Base-by-base conservation (phyloP, 2,888 invertebrate species). In the Meghimatium bilineatum region DNA sequence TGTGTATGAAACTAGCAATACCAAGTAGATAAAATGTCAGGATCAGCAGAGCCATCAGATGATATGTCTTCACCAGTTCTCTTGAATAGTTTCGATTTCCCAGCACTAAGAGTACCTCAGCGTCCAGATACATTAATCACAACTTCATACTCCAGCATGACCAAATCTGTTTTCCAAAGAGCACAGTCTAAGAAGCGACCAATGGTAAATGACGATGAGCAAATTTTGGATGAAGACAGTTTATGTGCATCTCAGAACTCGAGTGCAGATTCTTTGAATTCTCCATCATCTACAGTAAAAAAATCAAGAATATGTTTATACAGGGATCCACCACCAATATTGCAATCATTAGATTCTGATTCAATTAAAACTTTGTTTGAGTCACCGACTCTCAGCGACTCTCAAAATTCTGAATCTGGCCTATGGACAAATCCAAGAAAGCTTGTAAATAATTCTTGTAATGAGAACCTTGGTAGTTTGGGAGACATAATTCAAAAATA, bases 401-500 rank as follows among this genome's bases (percentile, higher is more conserved):
- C 79, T 52, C 79, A 79, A 49, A 69, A 49, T 34, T 79, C 79
- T 67, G 77, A 77, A 36, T 20, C 38, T 77, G 38, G 38, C 1
- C 29, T 77, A 0, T 44, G 23, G n/a, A 63, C 77, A 10, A 29
- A 26, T 49, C 38, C 14, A 3, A 49, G 66, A n/a, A 5, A 67
- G 36, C n/a, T 66, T 67, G n/a, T 36, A 69, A 69, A 32, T 14
- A 26, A 26, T 12, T 20, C 44, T 10, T 34, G 5, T 17, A 1
- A 1, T 29, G 66, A 66, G 44, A 79, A 38, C 34, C 67, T 79
- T 56, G 69, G 79, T 20, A 79, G 79, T 67, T 49, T 79, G 66
- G 67, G 66, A 67, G 79, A 79, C 23, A 79, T 79, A 29, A 79
- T 79, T 49, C 49, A 69, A 32, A 79, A 69, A 26, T 79, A 67